Base-by-base conservation (phyloP, 2,797 vertebrate genomes). In the Pipistrellus kuhlii region DNA sequence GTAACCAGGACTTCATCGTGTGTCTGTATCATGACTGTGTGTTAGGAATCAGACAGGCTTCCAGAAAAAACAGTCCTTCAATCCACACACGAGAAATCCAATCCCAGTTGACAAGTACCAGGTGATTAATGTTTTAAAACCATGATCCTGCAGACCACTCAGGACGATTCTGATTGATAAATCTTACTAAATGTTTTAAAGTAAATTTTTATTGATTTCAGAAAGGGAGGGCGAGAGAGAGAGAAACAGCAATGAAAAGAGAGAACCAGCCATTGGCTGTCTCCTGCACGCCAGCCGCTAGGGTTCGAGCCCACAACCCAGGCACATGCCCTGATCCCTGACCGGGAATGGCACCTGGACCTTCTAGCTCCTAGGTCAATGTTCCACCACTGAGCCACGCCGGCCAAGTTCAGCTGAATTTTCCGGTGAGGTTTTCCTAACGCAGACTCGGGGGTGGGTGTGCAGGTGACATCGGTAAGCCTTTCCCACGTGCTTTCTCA, bases 361-460 rank as follows among this genome's bases (percentile, higher is more conserved):
- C 25, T 59, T 11, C 57, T 55, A 21, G 55, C 9, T 57, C 55
- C 4, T 25, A 25, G 55, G 55, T 57, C 23, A 23, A 2, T 25
- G 55, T 21, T 57, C 55, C 23, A 25, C 55, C 55, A 25, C 9
- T 57, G 55, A 57, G 55, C 55, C 55, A 57, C 23, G 1, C 55
- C 21, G 0, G 55, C 55, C 55, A 25, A 57, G 10, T 57, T 25
- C 55, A 73, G 14, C 17, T 51, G 27, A 48, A 71, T 83, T 92
- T 94, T 51, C 59, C 14, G 11, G 55, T 57, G 68, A 78, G 10
- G 55, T 72, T 93, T 85, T 93, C 44, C n/a, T 69, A 27, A 93
- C 77, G 32, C 72, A 12, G 21, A 41, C 11, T 46, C 20, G 44
- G 44, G 46, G 62, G 9, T n/a, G 8, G 62, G 48, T 86, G 6